Conservation (phyloP, 2,888 invertebrate species). For the Cerastoderma edule region DNA sequence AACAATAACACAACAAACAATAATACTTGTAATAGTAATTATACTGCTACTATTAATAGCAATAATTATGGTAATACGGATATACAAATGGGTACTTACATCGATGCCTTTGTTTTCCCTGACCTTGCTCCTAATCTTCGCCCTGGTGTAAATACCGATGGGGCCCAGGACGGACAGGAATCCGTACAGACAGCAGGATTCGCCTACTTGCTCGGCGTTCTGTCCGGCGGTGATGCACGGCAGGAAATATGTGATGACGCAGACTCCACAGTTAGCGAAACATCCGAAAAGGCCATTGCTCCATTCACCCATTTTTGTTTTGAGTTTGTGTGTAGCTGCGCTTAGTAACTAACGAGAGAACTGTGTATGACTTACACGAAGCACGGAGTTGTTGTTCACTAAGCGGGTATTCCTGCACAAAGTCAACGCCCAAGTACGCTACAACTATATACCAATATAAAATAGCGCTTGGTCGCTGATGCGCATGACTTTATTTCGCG, state of each 20-base stretch:
- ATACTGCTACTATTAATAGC: no score
- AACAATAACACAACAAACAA: no score
- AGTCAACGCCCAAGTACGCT: no score
- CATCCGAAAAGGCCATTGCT: conserved; percentile 68
- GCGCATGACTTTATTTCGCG: no score
- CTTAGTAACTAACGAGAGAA: no score
- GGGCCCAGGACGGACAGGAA: conserved; percentile 60
- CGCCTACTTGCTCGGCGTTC: conserved; percentile 70
- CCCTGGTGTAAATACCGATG: conserved; percentile 61
- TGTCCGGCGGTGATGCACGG: conserved; percentile 73
- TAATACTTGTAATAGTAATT: no score
- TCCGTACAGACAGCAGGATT: conserved; percentile 65
- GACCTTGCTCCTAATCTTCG: conserved; percentile 68
- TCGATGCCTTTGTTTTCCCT: conserved; percentile 69
- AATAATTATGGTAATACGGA: neutral
- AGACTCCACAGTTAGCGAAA: conserved; percentile 66
- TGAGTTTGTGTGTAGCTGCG: no score
- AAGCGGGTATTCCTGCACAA: no score
- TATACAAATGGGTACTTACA: conserved; percentile 53
- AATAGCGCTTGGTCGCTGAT: no score
- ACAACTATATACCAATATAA: no score
- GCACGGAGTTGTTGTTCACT: no score
- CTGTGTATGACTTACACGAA: no score
- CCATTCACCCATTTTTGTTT: conserved; percentile 67
- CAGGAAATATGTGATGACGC: conserved; percentile 68